Conservation (phyloP, 2,113 vertebrate genomes). For the Falco punctatus region DNA sequence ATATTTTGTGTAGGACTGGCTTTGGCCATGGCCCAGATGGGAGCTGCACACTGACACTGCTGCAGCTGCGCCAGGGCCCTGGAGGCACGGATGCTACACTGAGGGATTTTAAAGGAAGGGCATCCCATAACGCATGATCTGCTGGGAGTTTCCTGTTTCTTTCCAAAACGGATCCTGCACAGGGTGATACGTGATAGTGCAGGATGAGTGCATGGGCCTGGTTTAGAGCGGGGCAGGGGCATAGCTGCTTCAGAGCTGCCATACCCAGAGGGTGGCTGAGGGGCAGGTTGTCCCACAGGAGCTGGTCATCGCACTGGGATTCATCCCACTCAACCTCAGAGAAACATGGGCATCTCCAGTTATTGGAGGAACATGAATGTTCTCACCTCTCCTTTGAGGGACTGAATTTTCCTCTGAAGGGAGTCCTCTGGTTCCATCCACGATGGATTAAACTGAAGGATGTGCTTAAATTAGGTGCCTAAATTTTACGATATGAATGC, state of each 20-base stretch:
- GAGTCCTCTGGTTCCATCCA: neutral
- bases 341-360: neutral
- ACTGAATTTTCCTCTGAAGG: neutral
- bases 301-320: neutral
- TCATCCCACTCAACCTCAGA: neutral
- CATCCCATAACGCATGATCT: neutral
- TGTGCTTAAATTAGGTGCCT: neutral
- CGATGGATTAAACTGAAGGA: neutral
- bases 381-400: neutral
- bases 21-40: neutral
- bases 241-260: neutral
- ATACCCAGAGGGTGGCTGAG: neutral
- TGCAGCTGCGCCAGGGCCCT: neutral
- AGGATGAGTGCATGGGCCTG: neutral
- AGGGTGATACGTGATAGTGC: neutral
- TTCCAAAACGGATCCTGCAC: neutral
- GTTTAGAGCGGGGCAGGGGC: neutral
- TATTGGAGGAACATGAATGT: neutral
- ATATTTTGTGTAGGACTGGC: neutral
- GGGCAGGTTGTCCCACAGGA: neutral
- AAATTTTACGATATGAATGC: neutral
- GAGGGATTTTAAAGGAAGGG: neutral
- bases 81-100: accelerated
- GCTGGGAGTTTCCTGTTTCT: neutral
- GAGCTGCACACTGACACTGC: neutral